Conservation (phyloP, 2,113 vertebrate genomes). For the Entomyzon cyanotis region DNA sequence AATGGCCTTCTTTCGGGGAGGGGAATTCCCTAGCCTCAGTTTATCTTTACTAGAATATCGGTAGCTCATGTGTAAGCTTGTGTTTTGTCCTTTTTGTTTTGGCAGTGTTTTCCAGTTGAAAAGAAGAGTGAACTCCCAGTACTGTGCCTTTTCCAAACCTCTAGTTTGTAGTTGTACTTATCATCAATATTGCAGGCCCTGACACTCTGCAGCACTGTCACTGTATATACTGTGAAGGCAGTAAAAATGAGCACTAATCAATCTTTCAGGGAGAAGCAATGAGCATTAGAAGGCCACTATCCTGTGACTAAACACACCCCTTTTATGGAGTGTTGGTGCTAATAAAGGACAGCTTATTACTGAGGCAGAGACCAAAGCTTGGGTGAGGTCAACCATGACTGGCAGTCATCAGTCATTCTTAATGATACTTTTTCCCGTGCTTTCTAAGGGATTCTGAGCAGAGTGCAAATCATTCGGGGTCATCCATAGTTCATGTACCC, state of each 20-base stretch:
- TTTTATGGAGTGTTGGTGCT: slow-evolving; percentile 90
- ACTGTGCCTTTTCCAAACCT: slow-evolving; percentile 52
- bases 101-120: slow-evolving; percentile 46
- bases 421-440: slow-evolving; percentile 89
- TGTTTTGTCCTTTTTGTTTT: slow-evolving; percentile 51
- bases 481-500: slow-evolving; percentile 92
- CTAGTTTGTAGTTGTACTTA: slow-evolving; percentile 65
- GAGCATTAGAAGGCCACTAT: slow-evolving; percentile 86
- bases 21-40: background rate
- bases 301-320: slow-evolving; percentile 89
- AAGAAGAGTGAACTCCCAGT: slow-evolving; percentile 57
- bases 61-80: slow-evolving; percentile 17
- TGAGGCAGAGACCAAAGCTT: slow-evolving; percentile 88
- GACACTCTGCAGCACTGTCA: slow-evolving; percentile 72
- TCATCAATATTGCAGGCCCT: slow-evolving; percentile 73
- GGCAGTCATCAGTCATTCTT: slow-evolving; percentile 94
- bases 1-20: background rate
- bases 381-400: slow-evolving; percentile 89
- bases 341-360: slow-evolving; percentile 90
- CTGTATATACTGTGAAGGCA: slow-evolving; percentile 80
- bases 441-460: slow-evolving; percentile 84
- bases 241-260: slow-evolving; percentile 84
- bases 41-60: background rate
- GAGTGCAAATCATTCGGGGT: slow-evolving; percentile 93
- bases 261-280: slow-evolving; percentile 83